Evolutionary conservation across 2,888 invertebrate species (phyloP), one percentile per base, ranked within the genome.

Genomic region (Melanargia galathea): DNA sequence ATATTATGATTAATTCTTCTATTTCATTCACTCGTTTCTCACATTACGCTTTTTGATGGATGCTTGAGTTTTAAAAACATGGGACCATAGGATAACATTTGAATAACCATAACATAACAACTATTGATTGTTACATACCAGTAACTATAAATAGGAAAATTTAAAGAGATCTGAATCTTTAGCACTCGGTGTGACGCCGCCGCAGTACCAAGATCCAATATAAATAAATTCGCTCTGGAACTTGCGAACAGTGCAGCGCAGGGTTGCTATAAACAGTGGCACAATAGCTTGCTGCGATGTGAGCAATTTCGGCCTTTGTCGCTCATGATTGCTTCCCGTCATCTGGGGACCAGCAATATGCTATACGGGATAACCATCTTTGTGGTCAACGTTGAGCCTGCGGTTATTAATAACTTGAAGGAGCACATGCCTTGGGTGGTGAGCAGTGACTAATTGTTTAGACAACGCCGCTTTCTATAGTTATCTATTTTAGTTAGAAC

Each of bases 231-330:
- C 38, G 24, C 52, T 22, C 7, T 6, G 38, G 24, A 55, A 55
- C 22, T 13, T 40, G 55, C 55, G n/a, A 16, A 7, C 8, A 20
- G 8, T 18, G 20, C 35, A 52, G 33, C 30, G 35, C 7, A 18
- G 18, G 38, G 22, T 40, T n/a, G n/a, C 40, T 40, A n/a, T 40
- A 40, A 55, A 55, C 55, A 40, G 40, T 52, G 20, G 24, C 20
- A 45, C 56, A 40, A 55, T 30, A 18, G 45, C 11, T 35, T n/a
- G n/a, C 30, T 24, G 45, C 45, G 43, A 30, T 57, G 45, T 45
- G 45, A 57, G 45, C 56, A 45, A 57, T 57, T 45, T 45, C 30
- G 56, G 56, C 33, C 56, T 57, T 57, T 57, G 56, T 57, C n/a
- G 43, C 18, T 7, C 30, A 7, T 57, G 45, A 57, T 57, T 57